phyloP scores from a whole-genome alignment of 2,797 vertebrate species.

The Threskiornis aethiopicus region DNA sequence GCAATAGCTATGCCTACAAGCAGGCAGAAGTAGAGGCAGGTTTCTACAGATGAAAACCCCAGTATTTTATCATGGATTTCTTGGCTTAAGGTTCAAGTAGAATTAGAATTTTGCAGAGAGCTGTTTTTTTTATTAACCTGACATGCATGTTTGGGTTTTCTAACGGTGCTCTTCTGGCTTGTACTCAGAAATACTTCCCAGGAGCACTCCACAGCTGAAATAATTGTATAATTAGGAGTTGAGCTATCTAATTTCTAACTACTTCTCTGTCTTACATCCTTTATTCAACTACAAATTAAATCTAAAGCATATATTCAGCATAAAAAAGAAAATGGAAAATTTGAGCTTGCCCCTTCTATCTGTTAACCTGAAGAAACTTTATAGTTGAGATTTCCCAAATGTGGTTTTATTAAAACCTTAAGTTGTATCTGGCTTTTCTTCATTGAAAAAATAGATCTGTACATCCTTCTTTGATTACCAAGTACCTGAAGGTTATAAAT shows the following conservation, averaged over 20 bases:
- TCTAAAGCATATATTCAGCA: neutral
- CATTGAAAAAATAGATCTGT: conserved; percentile 77
- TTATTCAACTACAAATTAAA: neutral
- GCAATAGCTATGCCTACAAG: conserved; percentile 67
- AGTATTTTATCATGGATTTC: conserved; percentile 29
- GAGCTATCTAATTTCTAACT: neutral
- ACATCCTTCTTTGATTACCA: conserved; percentile 77
- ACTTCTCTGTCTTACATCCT: neutral
- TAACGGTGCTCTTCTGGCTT: neutral
- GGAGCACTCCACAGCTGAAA: neutral
- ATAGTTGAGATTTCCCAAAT: conserved; percentile 24
- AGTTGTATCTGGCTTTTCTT: conserved; percentile 68
- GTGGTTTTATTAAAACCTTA: conserved; percentile 58
- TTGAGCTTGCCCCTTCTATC: conserved; percentile 36
- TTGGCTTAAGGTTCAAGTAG: conserved; percentile 29
- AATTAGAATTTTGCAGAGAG: conserved; percentile 7
- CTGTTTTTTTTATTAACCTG: neutral
- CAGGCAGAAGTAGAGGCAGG: conserved; percentile 67
- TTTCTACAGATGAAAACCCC: conserved; percentile 46
- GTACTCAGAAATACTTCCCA: neutral
- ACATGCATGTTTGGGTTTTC: neutral
- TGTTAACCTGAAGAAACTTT: conserved; percentile 58
- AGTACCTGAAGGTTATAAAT: conserved; percentile 77
- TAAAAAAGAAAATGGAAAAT: conserved; percentile 18
- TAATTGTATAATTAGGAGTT: neutral